Evolutionary conservation across 2,797 vertebrate genomes (phyloP).

Genomic region (Takifugu rubripes): DNA sequence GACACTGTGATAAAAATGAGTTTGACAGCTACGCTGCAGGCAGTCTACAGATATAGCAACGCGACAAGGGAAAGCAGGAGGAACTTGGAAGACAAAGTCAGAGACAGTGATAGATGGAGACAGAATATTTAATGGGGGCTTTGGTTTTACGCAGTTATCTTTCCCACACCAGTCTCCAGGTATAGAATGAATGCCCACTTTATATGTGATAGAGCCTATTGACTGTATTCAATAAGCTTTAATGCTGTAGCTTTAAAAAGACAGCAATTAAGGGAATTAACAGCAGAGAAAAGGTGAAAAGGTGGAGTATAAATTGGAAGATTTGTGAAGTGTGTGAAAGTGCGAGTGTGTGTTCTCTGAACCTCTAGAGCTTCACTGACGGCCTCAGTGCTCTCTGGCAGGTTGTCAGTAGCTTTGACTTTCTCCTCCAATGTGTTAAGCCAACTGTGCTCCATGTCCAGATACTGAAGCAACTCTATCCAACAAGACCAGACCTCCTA

Average conservation of each 20-base stretch:
- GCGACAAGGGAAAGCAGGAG: conserved; percentile 26
- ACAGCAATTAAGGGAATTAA: not conserved
- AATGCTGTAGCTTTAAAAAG: no score
- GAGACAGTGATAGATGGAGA: conserved; percentile 40
- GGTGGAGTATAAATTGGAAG: not conserved
- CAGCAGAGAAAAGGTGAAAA: not conserved
- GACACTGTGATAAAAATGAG: conserved; percentile 53
- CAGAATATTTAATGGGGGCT: conserved; percentile 8
- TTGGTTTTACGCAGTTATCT: conserved; percentile 1
- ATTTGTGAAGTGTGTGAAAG: not conserved
- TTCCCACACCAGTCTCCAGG: not conserved
- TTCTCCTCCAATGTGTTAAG: conserved; percentile 85
- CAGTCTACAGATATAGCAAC: conserved; percentile 62
- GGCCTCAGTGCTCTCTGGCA: conserved; percentile 81
- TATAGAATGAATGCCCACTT: not conserved
- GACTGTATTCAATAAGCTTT: not conserved
- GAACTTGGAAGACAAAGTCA: conserved; percentile 49
- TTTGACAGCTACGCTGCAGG: conserved; percentile 63
- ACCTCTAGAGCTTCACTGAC: conserved; percentile 89
- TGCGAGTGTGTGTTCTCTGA: conserved; percentile 9
- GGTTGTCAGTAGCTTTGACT: conserved; percentile 76
- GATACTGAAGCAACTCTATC: conserved; percentile 93
- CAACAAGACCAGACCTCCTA: conserved; percentile 99
- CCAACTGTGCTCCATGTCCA: conserved; percentile 91
- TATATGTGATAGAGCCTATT: not conserved